Percentiles rank a stretch among this genome's conserved stretches.
Evolutionary conservation across 2,113 vertebrate genomes (phyloP).

Genomic region (Dasypus novemcinctus): DNA sequence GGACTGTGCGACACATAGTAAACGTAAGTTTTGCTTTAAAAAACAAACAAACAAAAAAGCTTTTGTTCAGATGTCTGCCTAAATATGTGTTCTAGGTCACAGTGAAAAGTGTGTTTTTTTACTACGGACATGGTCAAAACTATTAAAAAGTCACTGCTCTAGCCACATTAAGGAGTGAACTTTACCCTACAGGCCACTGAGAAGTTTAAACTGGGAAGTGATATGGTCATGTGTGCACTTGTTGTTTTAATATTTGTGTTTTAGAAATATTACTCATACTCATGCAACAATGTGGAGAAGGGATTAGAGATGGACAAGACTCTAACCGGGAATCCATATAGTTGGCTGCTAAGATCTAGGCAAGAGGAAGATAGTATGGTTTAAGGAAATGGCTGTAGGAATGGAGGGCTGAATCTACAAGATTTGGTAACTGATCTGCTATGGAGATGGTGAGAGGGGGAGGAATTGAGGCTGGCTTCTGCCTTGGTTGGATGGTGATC

Average conservation of each 20-base stretch:
- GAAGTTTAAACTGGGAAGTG: conserved; percentile 1
- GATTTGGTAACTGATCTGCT: neutral
- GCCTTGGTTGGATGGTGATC: neutral
- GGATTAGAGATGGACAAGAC: neutral
- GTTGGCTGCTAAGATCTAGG: neutral
- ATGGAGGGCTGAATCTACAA: neutral
- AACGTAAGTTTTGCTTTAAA: neutral
- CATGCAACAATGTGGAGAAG: too few relatives aligned
- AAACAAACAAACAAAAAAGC: neutral
- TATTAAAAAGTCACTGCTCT: neutral
- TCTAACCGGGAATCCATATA: too few relatives aligned
- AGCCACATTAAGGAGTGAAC: neutral
- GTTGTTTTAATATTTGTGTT: neutral
- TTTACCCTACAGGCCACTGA: neutral
- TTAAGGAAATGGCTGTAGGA: neutral
- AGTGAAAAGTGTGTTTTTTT: neutral
- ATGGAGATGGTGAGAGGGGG: neutral
- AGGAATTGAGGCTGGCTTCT: neutral
- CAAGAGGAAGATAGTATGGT: neutral
- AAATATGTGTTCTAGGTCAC: neutral
- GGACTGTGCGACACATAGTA: neutral
- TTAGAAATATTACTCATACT: neutral
- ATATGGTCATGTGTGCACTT: neutral
- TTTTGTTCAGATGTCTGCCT: neutral
- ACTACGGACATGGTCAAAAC: neutral